Evolutionary conservation across 2,888 invertebrate genomes (phyloP).

Genomic region (Cerceris rybyensis): DNA sequence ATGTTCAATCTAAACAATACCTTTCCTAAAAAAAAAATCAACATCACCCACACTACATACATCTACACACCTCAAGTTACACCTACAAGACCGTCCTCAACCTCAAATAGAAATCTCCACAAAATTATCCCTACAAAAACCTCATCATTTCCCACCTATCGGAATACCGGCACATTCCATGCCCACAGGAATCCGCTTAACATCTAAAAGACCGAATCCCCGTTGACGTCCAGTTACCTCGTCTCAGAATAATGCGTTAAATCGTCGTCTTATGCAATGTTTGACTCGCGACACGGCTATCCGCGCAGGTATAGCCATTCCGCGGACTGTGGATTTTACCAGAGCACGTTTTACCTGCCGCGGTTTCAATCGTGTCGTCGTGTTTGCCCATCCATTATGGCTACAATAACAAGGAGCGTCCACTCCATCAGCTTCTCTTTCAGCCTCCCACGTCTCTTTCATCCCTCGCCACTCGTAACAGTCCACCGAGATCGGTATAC

Average conservation of each 20-base stretch:
- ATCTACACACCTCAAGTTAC: too few relatives aligned
- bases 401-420: constrained; percentile 75
- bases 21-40: neutral
- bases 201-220: neutral
- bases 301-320: constrained; percentile 44
- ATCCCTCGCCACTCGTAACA: constrained; percentile 53
- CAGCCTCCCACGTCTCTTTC: constrained; percentile 49
- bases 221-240: constrained; percentile 19
- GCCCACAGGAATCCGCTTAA: too few relatives aligned
- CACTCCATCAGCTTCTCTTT: constrained; percentile 58
- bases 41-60: neutral
- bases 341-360: constrained; percentile 49
- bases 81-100: too few relatives aligned
- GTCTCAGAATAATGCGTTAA: constrained; percentile 25
- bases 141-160: too few relatives aligned
- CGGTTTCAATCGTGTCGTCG: constrained; percentile 70
- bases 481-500: constrained; percentile 54
- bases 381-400: constrained; percentile 78
- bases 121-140: too few relatives aligned
- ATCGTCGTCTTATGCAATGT: constrained; percentile 57
- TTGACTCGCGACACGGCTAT: constrained; percentile 59
- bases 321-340: constrained; percentile 24
- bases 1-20: neutral
- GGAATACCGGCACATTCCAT: too few relatives aligned
- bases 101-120: too few relatives aligned